A percentile compares a stretch with the other conserved stretches of the same genome.
phyloP scores from a whole-genome alignment of 2,888 invertebrate genomes.

The Pemphredon lugubris region DNA sequence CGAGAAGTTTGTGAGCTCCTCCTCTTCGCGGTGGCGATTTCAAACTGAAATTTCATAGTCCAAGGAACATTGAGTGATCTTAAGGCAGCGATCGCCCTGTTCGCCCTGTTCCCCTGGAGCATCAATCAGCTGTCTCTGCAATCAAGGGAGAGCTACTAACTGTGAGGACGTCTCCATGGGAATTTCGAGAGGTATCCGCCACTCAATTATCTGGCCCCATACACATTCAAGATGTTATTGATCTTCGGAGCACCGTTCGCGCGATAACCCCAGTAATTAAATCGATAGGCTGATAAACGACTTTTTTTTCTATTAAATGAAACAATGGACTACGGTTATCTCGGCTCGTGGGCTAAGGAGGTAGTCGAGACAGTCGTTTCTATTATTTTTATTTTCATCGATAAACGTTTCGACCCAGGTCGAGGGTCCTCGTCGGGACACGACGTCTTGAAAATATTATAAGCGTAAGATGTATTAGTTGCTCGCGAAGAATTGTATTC shows the following conservation, averaged over 20 bases:
- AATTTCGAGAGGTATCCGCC: conserved; percentile 70
- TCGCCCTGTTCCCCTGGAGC: conserved; percentile 57
- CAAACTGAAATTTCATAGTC: conserved; percentile 64
- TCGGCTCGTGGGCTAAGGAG: too few species aligned
- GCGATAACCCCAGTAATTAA: conserved; percentile 21
- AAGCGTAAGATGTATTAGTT: too few species aligned
- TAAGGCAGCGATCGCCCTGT: conserved; percentile 56
- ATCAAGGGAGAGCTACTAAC: conserved; percentile 65
- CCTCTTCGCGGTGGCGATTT: conserved; percentile 37
- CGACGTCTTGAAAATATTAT: too few species aligned
- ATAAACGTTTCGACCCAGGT: too few species aligned
- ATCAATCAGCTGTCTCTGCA: conserved; percentile 68
- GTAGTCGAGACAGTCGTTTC: too few species aligned
- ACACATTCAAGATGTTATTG: conserved; percentile 60
- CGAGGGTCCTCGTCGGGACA: too few species aligned
- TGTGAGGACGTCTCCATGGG: conserved; percentile 70
- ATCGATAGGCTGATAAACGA: conserved; percentile 15
- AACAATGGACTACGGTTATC: too few species aligned
- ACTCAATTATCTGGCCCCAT: conserved; percentile 66
- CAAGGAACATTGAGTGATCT: conserved; percentile 62
- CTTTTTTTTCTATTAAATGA: conserved; percentile 1
- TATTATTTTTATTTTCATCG: too few species aligned
- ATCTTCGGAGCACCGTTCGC: conserved; percentile 40
- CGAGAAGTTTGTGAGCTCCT: conserved; percentile 7
- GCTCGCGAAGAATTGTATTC: too few species aligned